These are phyloP conservation scores for Cyphomyrus discorhynchus DNA, from an alignment of 2,113 vertebrate species.

Conservation along the genomic window DNA sequence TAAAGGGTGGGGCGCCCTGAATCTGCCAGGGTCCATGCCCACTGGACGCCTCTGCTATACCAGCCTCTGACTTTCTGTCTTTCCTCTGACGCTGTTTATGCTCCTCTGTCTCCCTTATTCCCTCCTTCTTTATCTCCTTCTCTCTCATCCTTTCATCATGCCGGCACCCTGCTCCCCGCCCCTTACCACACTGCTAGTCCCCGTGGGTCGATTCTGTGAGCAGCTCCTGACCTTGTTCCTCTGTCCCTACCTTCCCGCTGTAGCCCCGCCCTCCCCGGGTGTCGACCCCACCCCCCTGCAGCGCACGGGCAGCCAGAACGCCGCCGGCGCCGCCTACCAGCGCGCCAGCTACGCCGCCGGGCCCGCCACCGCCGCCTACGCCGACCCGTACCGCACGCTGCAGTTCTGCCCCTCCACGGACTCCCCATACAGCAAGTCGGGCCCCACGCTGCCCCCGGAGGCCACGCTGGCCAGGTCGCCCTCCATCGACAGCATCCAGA, in stretches of 20 bases:
- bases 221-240: constrained; percentile 94
- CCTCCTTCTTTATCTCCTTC: neutral
- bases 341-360: constrained; percentile 86
- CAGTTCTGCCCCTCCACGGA: constrained; percentile 96
- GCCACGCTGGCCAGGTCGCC: constrained; percentile 89
- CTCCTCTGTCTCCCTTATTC: neutral
- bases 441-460: constrained; percentile 88
- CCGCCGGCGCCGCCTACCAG: constrained; percentile 83
- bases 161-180: neutral
- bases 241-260: constrained; percentile 88
- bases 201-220: constrained; percentile 87
- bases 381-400: constrained; percentile 94
- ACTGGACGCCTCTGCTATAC: neutral
- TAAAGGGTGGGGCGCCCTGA: neutral
- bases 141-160: constrained; percentile 4
- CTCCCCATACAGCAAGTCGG: constrained; percentile 98
- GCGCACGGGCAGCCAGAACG: constrained; percentile 92
- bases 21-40: neutral
- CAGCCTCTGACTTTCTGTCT: neutral
- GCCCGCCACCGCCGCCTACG: constrained; percentile 72
- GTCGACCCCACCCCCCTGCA: constrained; percentile 98
- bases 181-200: constrained; percentile 55
- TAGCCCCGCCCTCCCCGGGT: constrained; percentile 97
- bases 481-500: constrained; percentile 98
- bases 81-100: neutral